Percentiles rank a stretch among this genome's conserved stretches.
Evolutionary conservation across 2,797 vertebrate genomes (phyloP).

Genomic region (Gambelia wislizenii): DNA sequence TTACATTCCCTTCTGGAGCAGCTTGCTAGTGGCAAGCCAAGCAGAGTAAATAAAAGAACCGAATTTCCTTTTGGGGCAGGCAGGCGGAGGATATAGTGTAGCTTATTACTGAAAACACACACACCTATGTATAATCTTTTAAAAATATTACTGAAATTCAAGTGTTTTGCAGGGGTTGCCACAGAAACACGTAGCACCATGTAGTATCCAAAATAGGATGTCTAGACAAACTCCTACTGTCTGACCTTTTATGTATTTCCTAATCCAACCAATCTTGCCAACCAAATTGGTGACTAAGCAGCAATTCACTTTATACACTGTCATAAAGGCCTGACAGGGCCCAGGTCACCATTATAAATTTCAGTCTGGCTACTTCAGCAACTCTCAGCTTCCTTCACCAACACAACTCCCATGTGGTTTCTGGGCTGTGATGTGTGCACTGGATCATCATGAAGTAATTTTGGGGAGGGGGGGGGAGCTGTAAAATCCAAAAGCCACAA

Average conservation of each 20-base stretch:
- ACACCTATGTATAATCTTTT: constrained; percentile 47
- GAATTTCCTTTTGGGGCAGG: constrained; percentile 45
- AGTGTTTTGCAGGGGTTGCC: constrained; percentile 77
- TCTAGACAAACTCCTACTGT: constrained; percentile 87
- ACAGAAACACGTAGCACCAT: constrained; percentile 70
- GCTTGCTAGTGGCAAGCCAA: background rate
- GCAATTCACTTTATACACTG: constrained; percentile 77
- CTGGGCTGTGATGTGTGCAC: constrained; percentile 75
- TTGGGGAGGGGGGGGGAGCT: constrained; percentile 61
- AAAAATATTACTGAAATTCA: constrained; percentile 69
- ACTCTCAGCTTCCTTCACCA: constrained; percentile 70
- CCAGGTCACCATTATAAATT: constrained; percentile 81
- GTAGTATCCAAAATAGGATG: constrained; percentile 79
- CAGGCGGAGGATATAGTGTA: background rate
- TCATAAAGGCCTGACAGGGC: constrained; percentile 78
- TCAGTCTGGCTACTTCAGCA: constrained; percentile 78
- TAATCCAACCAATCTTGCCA: constrained; percentile 79
- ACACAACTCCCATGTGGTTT: constrained; percentile 74
- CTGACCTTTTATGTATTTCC: constrained; percentile 83
- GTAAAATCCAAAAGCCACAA: constrained; percentile 76
- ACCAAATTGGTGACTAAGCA: constrained; percentile 83
- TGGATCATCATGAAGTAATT: constrained; percentile 78
- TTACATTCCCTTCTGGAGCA: constrained; percentile 13
- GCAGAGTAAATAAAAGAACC: constrained; percentile 14
- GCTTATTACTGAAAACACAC: constrained; percentile 47